Evolutionary conservation across 53 echinoderm and acorn worm genomes (phyloP).

Genomic region (Holothuria scabra): DNA sequence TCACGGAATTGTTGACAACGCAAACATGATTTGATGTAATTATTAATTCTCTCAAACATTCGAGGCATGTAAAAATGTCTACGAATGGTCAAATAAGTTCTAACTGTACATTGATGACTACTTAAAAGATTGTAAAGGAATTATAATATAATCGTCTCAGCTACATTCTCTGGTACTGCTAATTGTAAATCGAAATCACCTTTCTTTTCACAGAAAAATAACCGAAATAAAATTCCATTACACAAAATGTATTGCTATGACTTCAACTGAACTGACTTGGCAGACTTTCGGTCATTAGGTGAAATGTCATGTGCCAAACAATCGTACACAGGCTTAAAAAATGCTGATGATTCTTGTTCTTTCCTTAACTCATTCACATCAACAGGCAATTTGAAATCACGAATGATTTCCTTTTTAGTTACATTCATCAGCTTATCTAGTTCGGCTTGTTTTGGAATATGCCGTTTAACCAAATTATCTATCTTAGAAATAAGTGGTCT

Average conservation of each 20-base stretch:
- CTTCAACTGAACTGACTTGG: not conserved
- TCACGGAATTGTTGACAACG: conserved; percentile 24
- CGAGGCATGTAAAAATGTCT: not conserved
- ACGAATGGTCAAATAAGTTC: too few species aligned
- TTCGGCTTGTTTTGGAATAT: not conserved
- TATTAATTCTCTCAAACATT: conserved; percentile 21
- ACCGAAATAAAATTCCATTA: conserved; percentile 13
- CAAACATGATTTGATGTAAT: conserved; percentile 15
- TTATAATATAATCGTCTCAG: not conserved
- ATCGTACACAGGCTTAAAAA: conserved; percentile 1
- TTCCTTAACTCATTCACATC: conserved; percentile 8
- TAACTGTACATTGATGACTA: not conserved
- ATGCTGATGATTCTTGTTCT: not conserved
- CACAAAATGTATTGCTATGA: not conserved
- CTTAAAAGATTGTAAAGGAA: too few species aligned
- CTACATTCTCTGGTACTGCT: not conserved
- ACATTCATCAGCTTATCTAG: too few species aligned
- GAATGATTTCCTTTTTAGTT: not conserved
- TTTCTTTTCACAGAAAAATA: not conserved
- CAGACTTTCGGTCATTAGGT: not conserved
- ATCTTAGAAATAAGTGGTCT: too few species aligned
- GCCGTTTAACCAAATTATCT: not conserved
- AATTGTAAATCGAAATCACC: not conserved
- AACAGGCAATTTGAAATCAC: conserved; percentile 14
- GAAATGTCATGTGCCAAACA: too few species aligned